Evolutionary conservation across 2,113 vertebrate genomes (phyloP), one percentile per base, ranked within the genome.

Genomic region (Bostrychus sinensis): DNA sequence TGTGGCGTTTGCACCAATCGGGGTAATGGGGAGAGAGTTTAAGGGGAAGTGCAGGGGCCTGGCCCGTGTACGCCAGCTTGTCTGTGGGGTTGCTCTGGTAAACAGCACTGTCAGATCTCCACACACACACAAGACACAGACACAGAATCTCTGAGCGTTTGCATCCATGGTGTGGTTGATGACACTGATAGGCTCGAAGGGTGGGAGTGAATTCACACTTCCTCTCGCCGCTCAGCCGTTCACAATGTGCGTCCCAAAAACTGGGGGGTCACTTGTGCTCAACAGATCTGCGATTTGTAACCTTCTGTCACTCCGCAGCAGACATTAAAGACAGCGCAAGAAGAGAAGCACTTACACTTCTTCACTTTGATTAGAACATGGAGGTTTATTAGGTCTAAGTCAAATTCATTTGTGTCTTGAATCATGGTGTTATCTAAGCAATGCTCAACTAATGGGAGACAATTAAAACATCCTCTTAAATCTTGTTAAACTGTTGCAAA

Each of bases 51-150:
- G 70, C 62, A 38, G 73, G 53, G 77, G 69, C 70, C 80, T 55
- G 68, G 73, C 68, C 70, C 81, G 72, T 72, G 80, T 81, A 80
- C 60, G n/a, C 5, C 30, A 8, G 73, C 75, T 66, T 41, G 62
- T 74, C 71, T 66, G 54, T 74, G 55, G 50, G 60, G n/a, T 56
- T 76, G 77, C 80, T 83, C 78, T 62, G 66, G 81, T 81, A 85
- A 86, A 88, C 79, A 78, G 68, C 70, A 53, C 75, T 82, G 89
- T 84, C 84, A 81, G 79, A 70, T 85, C 82, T 74, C 68, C 48
- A 53, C 41, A 17, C 30, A 46, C 20, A 41, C 36, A 19, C 19
- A 62, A 20, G 54, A n/a, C n/a, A n/a, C 14, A 38, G 30, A 14
- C 19, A n/a, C 14, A 60, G 37, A 43, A 48, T 68, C 23, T 39